A percentile compares a stretch with the other conserved stretches of the same genome.
Conservation (phyloP, 2,797 vertebrate species). For the Buceros bicornis region DNA sequence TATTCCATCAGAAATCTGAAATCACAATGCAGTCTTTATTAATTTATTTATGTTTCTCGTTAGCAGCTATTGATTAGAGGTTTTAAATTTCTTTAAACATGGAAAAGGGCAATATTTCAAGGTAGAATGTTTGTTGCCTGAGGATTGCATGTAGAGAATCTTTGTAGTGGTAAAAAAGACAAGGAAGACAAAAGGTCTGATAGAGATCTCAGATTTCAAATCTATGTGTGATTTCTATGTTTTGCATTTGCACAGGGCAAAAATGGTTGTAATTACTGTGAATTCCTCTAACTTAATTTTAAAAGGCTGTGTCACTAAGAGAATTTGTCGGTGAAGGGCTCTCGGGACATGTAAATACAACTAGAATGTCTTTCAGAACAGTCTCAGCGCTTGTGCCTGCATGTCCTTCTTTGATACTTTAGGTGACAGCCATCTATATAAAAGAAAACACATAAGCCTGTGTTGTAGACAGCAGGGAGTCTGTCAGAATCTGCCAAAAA, state of each 20-base stretch:
- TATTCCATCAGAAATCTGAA: not conserved
- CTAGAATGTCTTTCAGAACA: not conserved
- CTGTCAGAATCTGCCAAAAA: not conserved
- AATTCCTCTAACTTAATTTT: not conserved
- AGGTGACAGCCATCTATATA: not conserved
- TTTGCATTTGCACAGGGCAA: not conserved
- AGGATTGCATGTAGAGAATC: not conserved
- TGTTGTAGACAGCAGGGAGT: not conserved
- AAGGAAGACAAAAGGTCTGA: slow-evolving; percentile 32
- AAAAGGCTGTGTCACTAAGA: not conserved
- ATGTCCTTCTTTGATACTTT: not conserved
- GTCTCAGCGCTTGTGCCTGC: not conserved
- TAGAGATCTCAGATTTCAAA: slow-evolving; percentile 15
- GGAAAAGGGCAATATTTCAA: not conserved
- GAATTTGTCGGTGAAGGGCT: not conserved
- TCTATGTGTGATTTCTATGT: not conserved
- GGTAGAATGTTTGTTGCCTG: not conserved
- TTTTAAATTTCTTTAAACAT: slow-evolving; percentile 8
- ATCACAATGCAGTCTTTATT: not conserved
- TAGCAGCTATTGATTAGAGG: not conserved
- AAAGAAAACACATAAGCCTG: not conserved
- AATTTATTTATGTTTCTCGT: not conserved
- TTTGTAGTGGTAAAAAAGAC: not conserved
- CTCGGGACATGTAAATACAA: not conserved
- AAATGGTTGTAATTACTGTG: not conserved